phyloP scores from a whole-genome alignment of 2,113 vertebrate genomes.

The Pterocles orientalis region DNA sequence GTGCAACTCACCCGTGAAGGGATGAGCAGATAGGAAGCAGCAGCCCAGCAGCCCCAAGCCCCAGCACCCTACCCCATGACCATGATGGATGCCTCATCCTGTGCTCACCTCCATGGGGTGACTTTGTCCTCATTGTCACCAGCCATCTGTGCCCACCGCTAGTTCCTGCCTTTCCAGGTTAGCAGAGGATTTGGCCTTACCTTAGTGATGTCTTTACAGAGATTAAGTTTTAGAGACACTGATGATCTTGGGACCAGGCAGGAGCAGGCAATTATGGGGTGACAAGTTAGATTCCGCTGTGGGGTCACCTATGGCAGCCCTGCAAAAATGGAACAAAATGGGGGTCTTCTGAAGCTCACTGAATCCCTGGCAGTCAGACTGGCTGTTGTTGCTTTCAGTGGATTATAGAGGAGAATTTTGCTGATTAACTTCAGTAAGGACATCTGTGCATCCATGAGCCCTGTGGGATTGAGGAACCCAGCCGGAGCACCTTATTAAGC shows the following conservation, averaged over 20 bases:
- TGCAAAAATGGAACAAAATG: not conserved
- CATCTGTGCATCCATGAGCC: not conserved
- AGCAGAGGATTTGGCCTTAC: not conserved
- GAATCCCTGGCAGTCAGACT: not conserved
- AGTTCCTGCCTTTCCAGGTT: not conserved
- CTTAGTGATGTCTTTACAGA: not conserved
- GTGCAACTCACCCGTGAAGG: not conserved
- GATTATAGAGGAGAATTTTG: not conserved
- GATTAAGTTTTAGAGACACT: not conserved
- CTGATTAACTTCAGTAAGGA: not conserved
- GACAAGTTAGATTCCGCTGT: accelerated
- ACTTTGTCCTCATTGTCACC: not conserved
- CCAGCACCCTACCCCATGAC: not conserved
- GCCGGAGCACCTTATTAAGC: not conserved
- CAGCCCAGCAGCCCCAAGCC: not conserved
- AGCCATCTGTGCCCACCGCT: not conserved
- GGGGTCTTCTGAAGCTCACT: not conserved
- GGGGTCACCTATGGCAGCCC: not conserved
- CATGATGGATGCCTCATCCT: not conserved
- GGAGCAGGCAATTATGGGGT: not conserved
- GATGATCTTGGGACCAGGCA: not conserved
- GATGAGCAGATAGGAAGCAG: not conserved
- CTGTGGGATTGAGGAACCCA: not conserved
- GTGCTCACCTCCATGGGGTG: not conserved
- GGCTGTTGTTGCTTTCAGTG: not conserved